Conservation (phyloP, 2,113 vertebrate genomes). For the Cottus gobio region DNA sequence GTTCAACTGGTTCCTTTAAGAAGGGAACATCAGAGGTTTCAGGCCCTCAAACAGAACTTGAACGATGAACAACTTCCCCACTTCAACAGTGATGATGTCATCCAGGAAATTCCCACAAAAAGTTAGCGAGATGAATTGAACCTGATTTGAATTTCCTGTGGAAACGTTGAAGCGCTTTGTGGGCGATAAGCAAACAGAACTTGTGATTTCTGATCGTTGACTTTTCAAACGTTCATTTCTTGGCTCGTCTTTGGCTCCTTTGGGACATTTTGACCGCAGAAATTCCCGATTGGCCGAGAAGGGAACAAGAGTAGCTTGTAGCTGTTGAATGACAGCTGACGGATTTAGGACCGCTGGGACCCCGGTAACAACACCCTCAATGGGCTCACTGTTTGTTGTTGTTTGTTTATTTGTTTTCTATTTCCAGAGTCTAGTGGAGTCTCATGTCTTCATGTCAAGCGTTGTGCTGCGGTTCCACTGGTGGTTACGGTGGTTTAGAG, state of each 20-base stretch:
- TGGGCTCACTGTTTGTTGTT: not conserved
- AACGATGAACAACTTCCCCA: too few relatives aligned
- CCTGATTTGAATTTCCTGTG: too few relatives aligned
- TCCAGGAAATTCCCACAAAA: constrained; percentile 24
- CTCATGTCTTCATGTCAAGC: too few relatives aligned
- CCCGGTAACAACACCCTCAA: not conserved
- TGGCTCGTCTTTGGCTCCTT: not conserved
- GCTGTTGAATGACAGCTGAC: not conserved
- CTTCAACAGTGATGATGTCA: too few relatives aligned
- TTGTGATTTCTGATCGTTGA: not conserved
- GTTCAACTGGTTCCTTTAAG: too few relatives aligned
- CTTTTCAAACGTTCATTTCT: not conserved
- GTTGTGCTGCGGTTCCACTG: too few relatives aligned
- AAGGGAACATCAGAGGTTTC: too few relatives aligned
- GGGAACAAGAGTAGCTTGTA: not conserved
- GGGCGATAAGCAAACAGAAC: not conserved
- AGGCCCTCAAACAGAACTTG: too few relatives aligned
- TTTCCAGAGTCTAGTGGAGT: too few relatives aligned
- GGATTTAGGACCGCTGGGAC: not conserved
- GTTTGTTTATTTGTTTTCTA: not conserved
- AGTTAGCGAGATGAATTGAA: not conserved
- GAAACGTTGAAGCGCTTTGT: too few relatives aligned
- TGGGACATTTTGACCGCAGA: not conserved
- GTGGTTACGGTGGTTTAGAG: too few relatives aligned
- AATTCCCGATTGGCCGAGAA: not conserved